These are phyloP conservation scores for Ameiurus melas DNA, from an alignment of 2,113 vertebrate species.

Conservation along the genomic window DNA sequence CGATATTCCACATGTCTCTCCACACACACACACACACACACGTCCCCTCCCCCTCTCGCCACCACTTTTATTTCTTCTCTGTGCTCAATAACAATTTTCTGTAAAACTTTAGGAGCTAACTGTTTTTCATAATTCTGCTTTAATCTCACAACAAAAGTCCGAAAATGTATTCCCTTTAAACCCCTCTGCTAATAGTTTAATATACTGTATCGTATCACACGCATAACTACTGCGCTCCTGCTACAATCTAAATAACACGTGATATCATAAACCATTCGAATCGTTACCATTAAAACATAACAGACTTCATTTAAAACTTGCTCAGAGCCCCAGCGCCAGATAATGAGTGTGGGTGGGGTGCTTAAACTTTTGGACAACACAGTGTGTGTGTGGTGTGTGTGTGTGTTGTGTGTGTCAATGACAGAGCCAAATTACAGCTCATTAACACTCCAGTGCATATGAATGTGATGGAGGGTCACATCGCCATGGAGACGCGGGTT, in stretches of 20 bases:
- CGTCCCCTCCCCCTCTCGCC: too few species aligned
- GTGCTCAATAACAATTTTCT: not conserved
- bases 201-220: not conserved
- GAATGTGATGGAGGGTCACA: conserved; percentile 30
- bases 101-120: too few species aligned
- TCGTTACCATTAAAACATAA: not conserved
- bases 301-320: not conserved
- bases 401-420: not conserved
- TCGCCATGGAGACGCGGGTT: conserved; percentile 34
- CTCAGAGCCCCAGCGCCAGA: not conserved
- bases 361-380: not conserved
- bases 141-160: not conserved
- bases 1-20: too few species aligned
- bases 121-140: not conserved
- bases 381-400: not conserved
- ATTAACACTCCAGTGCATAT: conserved; percentile 39
- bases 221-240: not conserved
- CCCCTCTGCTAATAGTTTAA: not conserved
- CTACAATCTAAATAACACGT: not conserved
- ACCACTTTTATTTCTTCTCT: not conserved
- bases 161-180: not conserved
- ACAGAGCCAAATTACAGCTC: conserved; percentile 13
- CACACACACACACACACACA: too few species aligned
- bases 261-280: not conserved
- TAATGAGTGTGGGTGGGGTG: not conserved